These are phyloP conservation scores for Hydroisotoma schaefferi DNA, from an alignment of 2,888 invertebrate genomes.

Conservation along the genomic window DNA sequence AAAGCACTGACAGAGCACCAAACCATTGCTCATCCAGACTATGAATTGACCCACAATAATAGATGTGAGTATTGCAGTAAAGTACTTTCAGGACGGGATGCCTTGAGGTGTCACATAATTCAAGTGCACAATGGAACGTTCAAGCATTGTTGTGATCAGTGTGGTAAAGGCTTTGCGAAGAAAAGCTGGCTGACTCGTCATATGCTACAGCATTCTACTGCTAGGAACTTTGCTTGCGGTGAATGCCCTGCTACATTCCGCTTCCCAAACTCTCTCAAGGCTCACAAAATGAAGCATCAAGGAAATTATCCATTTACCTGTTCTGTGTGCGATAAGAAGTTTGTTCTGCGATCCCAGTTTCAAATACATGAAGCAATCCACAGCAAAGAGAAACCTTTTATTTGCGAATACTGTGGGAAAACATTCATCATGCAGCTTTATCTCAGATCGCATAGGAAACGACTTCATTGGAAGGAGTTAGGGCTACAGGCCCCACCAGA, in stretches of 20 bases:
- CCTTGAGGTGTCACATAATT: not conserved
- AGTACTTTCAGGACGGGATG: constrained; percentile 2
- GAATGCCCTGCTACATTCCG: not conserved
- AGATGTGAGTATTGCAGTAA: not conserved
- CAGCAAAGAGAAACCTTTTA: not conserved
- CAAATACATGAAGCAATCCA: not conserved
- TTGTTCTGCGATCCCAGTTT: not conserved
- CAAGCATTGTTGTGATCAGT: not conserved
- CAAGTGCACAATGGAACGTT: not conserved
- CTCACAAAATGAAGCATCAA: constrained; percentile 7
- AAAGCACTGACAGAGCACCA: not conserved
- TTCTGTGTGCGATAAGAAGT: not conserved
- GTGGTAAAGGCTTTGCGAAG: not conserved
- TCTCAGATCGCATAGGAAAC: not conserved
- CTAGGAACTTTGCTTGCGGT: not conserved
- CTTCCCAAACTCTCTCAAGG: not conserved
- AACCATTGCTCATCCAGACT: not conserved
- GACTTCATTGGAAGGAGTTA: constrained; percentile 4
- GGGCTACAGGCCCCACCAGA: not conserved
- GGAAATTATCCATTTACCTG: not conserved
- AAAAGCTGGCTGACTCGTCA: constrained; percentile 1
- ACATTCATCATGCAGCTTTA: not conserved
- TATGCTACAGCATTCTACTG: not conserved
- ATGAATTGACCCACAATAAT: not conserved
- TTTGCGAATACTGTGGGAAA: constrained; percentile 4